Evolutionary conservation across 2,888 invertebrate species (phyloP).

Genomic region (Mamestra brassicae): DNA sequence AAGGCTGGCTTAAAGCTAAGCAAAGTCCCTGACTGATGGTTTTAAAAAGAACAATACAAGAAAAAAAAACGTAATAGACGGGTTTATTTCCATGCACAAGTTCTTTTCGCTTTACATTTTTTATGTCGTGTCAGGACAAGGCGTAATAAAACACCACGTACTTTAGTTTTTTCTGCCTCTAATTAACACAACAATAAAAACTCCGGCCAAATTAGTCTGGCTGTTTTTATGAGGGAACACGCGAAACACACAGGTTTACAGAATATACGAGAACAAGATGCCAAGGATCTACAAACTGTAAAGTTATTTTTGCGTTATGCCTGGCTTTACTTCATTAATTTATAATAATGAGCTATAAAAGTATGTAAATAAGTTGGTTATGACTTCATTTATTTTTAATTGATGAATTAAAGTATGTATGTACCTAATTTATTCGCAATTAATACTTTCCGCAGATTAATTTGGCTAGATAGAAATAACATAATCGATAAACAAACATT

Average conservation of each 20-base stretch:
- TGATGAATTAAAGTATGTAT: background rate
- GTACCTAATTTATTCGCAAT: background rate
- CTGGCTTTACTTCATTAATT: background rate
- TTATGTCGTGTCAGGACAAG: slow-evolving; percentile 60
- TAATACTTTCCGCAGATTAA: too few species aligned
- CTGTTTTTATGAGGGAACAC: slow-evolving; percentile 51
- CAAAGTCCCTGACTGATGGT: slow-evolving; percentile 2
- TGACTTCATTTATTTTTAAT: background rate
- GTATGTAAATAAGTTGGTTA: background rate
- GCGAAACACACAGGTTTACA: slow-evolving; percentile 38
- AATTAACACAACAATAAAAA: slow-evolving; percentile 67
- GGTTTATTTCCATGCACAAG: slow-evolving; percentile 47
- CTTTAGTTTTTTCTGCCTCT: slow-evolving; percentile 59
- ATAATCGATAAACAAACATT: background rate
- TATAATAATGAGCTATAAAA: background rate
- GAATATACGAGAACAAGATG: slow-evolving; percentile 18
- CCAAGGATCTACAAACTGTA: background rate
- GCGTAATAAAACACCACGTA: slow-evolving; percentile 60
- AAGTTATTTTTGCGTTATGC: background rate
- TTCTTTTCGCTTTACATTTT: slow-evolving; percentile 43
- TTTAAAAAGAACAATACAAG: slow-evolving; percentile 17
- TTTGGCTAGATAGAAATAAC: background rate
- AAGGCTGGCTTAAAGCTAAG: slow-evolving; percentile 10
- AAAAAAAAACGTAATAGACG: slow-evolving; percentile 31
- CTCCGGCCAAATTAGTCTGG: slow-evolving; percentile 56